Evolutionary conservation across 2,113 vertebrate genomes (phyloP).

Genomic region (Oreochromis spilurus): DNA sequence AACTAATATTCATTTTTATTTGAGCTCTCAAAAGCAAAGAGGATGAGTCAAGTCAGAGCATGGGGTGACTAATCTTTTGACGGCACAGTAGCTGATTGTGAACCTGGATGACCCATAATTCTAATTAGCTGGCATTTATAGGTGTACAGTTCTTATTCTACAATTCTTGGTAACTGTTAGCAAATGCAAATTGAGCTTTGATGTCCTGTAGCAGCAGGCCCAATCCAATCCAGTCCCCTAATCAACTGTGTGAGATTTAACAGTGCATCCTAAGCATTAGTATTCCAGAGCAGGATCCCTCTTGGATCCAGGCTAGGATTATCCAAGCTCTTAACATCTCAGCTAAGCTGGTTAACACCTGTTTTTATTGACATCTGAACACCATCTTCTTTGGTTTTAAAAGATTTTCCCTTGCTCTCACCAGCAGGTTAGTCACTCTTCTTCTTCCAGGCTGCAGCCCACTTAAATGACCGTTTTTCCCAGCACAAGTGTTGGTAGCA

Average conservation of each 20-base stretch:
- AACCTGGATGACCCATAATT: neutral
- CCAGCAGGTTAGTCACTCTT: neutral
- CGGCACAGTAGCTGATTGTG: neutral
- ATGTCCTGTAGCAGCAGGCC: slow-evolving; percentile 3
- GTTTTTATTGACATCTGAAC: slow-evolving; percentile 76
- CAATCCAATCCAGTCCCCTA: slow-evolving; percentile 27
- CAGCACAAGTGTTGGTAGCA: neutral
- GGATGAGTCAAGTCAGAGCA: neutral
- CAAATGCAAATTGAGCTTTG: slow-evolving; percentile 21
- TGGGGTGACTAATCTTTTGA: no score
- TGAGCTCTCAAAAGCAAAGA: neutral
- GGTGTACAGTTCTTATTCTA: neutral
- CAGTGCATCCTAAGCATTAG: slow-evolving; percentile 59
- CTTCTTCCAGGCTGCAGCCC: slow-evolving; percentile 6
- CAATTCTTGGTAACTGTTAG: neutral
- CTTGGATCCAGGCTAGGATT: slow-evolving; percentile 68
- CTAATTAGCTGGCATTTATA: neutral
- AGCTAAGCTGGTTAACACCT: slow-evolving; percentile 77
- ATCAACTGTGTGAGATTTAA: slow-evolving; percentile 49
- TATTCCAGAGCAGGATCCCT: slow-evolving; percentile 61
- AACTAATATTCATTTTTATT: neutral
- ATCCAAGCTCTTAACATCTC: slow-evolving; percentile 70
- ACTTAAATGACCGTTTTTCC: slow-evolving; percentile 33
- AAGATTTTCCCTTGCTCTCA: slow-evolving; percentile 33
- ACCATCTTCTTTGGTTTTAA: slow-evolving; percentile 54